These are phyloP conservation scores for Phaonia tiefii DNA, from an alignment of 2,888 invertebrate species.

Conservation along the genomic window DNA sequence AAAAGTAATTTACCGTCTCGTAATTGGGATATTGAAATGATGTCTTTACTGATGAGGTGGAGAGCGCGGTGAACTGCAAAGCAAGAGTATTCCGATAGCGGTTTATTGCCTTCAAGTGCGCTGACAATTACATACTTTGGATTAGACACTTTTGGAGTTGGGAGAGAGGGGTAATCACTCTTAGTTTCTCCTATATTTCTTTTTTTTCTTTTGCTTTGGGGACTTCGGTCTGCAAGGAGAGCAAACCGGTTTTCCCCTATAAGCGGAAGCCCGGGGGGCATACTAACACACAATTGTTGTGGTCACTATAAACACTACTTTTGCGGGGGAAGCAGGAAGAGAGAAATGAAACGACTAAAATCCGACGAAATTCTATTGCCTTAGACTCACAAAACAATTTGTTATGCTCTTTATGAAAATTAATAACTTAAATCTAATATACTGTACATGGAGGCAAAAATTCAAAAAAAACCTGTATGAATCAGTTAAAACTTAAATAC, in stretches of 20 bases:
- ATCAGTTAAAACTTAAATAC: too few relatives aligned
- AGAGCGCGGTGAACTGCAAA: constrained; percentile 28
- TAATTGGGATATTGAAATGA: constrained; percentile 43
- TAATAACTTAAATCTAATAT: too few relatives aligned
- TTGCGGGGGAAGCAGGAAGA: too few relatives aligned
- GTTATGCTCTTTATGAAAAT: too few relatives aligned
- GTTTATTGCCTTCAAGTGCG: background rate
- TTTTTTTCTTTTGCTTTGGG: constrained; percentile 14
- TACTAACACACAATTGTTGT: too few relatives aligned
- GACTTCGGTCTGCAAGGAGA: constrained; percentile 17
- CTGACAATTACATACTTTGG: constrained; percentile 23
- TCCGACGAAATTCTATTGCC: too few relatives aligned
- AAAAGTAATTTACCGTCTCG: constrained; percentile 50
- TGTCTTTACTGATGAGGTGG: constrained; percentile 37
- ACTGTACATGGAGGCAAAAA: too few relatives aligned
- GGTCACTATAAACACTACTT: too few relatives aligned
- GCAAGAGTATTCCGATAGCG: too few relatives aligned
- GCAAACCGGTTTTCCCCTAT: constrained; percentile 27
- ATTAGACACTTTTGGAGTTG: background rate
- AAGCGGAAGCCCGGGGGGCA: background rate
- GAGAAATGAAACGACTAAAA: too few relatives aligned
- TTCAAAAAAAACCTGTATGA: too few relatives aligned
- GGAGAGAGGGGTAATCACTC: constrained; percentile 19
- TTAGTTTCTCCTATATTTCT: background rate
- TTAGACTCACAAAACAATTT: too few relatives aligned